Conservation (phyloP, 2,113 vertebrate species). For the Uria lomvia region DNA sequence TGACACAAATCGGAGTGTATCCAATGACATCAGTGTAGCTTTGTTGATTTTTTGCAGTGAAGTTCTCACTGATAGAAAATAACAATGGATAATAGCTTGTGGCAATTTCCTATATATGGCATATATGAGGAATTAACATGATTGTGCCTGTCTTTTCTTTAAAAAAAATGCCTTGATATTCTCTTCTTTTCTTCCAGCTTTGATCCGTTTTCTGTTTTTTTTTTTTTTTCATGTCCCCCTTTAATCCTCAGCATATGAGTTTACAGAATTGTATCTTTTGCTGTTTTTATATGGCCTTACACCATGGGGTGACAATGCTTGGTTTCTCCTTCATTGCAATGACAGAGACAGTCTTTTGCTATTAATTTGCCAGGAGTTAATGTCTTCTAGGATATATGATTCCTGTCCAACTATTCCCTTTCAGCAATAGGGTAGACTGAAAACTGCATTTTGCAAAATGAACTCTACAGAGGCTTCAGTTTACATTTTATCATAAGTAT, state of each 20-base stretch:
- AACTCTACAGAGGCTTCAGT: neutral
- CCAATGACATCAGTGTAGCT: neutral
- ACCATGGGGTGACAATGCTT: neutral
- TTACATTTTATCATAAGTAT: neutral
- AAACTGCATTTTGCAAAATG: neutral
- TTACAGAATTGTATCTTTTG: neutral
- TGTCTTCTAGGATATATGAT: neutral
- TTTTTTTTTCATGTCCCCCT: rapidly evolving
- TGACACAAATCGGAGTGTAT: neutral
- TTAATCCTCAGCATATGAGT: neutral
- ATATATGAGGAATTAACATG: neutral
- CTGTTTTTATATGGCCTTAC: neutral
- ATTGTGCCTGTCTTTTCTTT: neutral
- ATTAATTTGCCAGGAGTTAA: neutral
- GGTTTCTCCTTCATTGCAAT: neutral
- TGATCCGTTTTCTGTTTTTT: neutral
- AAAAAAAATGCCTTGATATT: neutral
- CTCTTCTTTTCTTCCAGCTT: neutral
- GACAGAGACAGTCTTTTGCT: neutral
- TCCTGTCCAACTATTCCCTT: neutral
- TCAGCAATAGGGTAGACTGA: rapidly evolving
- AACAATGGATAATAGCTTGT: neutral
- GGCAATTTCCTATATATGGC: neutral
- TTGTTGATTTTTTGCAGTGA: neutral
- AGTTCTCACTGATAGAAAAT: neutral